Conservation (phyloP, 2,797 vertebrate genomes). For the Pyrocephalus nanus region DNA sequence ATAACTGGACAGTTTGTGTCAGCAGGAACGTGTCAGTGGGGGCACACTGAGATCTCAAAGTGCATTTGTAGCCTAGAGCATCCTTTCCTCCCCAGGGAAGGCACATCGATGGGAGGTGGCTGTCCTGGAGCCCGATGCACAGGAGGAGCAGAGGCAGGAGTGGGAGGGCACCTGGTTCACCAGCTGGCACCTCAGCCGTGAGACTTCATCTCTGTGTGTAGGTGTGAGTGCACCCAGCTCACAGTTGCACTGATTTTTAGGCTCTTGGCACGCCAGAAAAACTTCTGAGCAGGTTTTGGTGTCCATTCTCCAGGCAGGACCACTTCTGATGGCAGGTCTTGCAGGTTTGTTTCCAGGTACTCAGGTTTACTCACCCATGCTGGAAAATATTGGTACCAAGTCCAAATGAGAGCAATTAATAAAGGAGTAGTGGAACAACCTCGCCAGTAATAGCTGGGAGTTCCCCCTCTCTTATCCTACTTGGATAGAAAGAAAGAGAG, state of each 20-base stretch:
- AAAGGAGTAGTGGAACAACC: background rate
- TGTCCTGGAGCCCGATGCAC: background rate
- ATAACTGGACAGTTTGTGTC: rapidly evolving
- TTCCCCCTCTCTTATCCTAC: background rate
- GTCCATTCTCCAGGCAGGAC: background rate
- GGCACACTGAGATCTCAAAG: background rate
- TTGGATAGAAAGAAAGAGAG: background rate
- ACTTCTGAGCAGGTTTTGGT: background rate
- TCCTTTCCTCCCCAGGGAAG: background rate
- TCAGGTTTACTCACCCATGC: background rate
- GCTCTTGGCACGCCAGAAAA: background rate
- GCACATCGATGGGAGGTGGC: rapidly evolving
- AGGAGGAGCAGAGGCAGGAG: background rate
- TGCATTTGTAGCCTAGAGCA: background rate
- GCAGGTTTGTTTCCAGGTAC: background rate
- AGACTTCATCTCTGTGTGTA: background rate
- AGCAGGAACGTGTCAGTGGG: background rate
- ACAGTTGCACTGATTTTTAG: background rate
- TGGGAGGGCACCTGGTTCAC: background rate
- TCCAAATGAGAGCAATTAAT: background rate
- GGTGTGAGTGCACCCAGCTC: background rate
- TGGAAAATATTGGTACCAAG: background rate
- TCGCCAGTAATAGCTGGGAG: background rate
- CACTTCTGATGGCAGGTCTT: background rate
- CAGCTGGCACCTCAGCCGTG: background rate